Base-by-base conservation (phyloP, 2,797 vertebrate species). In the Pangasius macronema region DNA sequence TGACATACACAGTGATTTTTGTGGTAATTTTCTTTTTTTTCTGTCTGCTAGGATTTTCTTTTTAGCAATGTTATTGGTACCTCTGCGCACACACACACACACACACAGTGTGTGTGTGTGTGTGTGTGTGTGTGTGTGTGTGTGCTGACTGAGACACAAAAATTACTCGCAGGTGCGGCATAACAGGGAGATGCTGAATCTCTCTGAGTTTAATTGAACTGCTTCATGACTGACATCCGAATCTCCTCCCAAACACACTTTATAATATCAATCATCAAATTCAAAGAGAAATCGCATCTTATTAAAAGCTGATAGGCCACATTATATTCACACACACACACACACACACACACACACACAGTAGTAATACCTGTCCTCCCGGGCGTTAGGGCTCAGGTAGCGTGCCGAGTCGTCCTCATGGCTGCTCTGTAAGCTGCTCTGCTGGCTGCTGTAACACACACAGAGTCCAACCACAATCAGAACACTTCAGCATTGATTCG, bases 391-490 rank as follows among this genome's bases (percentile, higher is more conserved):
- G 87, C 94, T 97, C 95, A 97, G 90, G 95, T 96, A 95, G 0
- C 95, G 93, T 3, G 92, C 90, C 0, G 93, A 73, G 42, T 97
- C 96, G 4, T 97, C 96, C 0, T 97, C 96, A 0, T 96, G 96
- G 92, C 95, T 97, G 94, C 95, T 97, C 51, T 96, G 96, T 86
- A 94, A 94, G 91, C 95, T 96, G 91, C 95, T 96, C 89, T 96
- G 96, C 84, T 96, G 96, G 73, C 96, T 96, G 94, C 89, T 92
- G 92, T 13, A 91, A 89, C 59, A 91, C 57, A 91, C 42, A 87
- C 18, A 87, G 14, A 4, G 16, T 22, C 51, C 51, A 51, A 55
- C 9, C 77, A 6, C 20, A 27, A 8, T 14, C 33, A 39, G 7
- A 33, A 53, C 49, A 8, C 49, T 4, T 59, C 51, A 79, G 73